Conservation (phyloP, 2,113 vertebrate species). For the Procavia capensis region DNA sequence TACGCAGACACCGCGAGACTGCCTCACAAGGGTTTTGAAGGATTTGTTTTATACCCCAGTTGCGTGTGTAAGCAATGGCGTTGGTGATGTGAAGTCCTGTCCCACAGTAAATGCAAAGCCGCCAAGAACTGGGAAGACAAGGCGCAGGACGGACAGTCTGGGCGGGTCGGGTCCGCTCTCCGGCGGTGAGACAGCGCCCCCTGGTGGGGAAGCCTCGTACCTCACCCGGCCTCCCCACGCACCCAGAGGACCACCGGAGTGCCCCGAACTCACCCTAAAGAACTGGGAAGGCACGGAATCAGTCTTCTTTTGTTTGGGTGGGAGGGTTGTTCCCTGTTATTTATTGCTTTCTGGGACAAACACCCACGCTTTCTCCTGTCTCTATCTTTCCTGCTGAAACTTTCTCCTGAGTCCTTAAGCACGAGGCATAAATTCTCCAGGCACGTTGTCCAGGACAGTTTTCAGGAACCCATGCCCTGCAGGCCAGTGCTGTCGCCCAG, state of each 20-base stretch:
- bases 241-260: no score
- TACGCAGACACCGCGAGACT: fast-evolving
- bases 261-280: neutral
- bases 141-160: neutral
- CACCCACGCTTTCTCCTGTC: neutral
- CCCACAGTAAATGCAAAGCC: fast-evolving
- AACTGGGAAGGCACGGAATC: neutral
- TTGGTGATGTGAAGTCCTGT: neutral
- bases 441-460: neutral
- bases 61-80: fast-evolving
- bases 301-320: neutral
- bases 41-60: fast-evolving
- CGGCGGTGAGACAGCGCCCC: slow-evolving; percentile 52
- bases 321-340: neutral
- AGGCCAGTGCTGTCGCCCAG: neutral
- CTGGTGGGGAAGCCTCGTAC: neutral
- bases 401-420: neutral
- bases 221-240: no score
- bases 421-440: no score
- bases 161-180: neutral
- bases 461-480: neutral
- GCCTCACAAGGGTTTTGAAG: fast-evolving
- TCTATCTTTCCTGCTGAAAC: neutral
- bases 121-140: neutral
- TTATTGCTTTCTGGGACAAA: fast-evolving